Evolutionary conservation across 2,888 invertebrate genomes (phyloP), one percentile per base, ranked within the genome.

Genomic region (Alitta virens): DNA sequence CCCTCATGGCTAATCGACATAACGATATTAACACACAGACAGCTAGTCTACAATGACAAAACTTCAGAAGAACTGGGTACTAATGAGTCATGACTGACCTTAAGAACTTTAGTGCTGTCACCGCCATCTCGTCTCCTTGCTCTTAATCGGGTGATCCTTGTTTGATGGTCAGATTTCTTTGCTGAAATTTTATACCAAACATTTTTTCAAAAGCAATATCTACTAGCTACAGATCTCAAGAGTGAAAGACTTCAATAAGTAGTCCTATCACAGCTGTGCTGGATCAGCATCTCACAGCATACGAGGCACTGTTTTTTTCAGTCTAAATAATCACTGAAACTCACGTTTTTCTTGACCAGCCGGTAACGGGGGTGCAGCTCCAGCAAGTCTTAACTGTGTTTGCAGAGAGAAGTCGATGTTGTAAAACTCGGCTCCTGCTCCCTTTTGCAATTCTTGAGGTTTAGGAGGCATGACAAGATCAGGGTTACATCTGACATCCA

Each of bases 371-470:
- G 71, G 70, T 1, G 91, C 90, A 0, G 95, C 95, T 0, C 96
- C 96, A 23, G 96, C 96, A 68, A 94, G 83, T 68, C 92, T 86
- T 60, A 99, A 83, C 82, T 99, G 99, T 74, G 94, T 91, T 85
- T 94, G 94, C 67, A 99, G 85, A 0, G 97, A 96, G 85, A 99
- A 99, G 85, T 99, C 99, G 63, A 99, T 96, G 78, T 99, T 99
- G 82, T 99, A 99, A 84, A 91, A 99, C 63, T 85, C 84, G 43
- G 83, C 72, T 78, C 92, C 92, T 23, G 75, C 74, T 66, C 88
- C 86, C 71, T 89, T 87, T 27, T 88, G 85, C 80, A 93, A 90
- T 67, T 86, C 86, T 18, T 88, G 89, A 0, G 98, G 98, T 83
- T 97, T 97, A 2, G 94, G 94, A 0, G 99, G 99, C 94, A 99